Base-by-base conservation (phyloP, 2,888 invertebrate genomes). In the Hyposoter dolosus region DNA sequence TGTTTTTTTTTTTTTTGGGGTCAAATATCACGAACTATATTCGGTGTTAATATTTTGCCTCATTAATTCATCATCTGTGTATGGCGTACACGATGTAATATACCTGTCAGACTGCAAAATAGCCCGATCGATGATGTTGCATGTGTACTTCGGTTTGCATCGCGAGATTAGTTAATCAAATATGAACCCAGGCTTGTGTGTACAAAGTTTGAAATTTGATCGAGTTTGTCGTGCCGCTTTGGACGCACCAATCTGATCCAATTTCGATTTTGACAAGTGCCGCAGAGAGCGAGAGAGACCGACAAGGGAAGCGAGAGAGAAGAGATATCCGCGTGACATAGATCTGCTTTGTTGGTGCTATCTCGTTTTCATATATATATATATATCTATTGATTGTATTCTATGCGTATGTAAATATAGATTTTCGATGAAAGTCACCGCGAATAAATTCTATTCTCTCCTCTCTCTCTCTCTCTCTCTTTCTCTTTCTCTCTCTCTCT, bases 201-300 rank as follows among this genome's bases (percentile, higher is more conserved):
- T 47, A 82, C 90, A 89, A 90, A 91, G 90, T 90, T 91, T 87
- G 89, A 66, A 82, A 87, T 90, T 91, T 91, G 92, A 93, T 92
- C 90, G 91, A 91, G 91, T 92, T 88, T 88, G 60, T 83, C 87
- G 76, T 81, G 87, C 17, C 60, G 75, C 86, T 86, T 87, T 71
- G 86, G 77, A 72, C 89, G 84, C 86, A 85, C 89, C 88, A 88
- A 88, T 85, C 89, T 90, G 91, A 92, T 91, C 90, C 88, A 91
- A 91, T 92, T 91, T 89, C 88, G 87, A 88, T 87, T 91, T 82
- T 85, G 75, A 85, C 85, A 82, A 85, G 85, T 82, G 76, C 74
- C 71, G 43, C 66, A 63, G 69, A 28, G 60, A 50, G 53, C 4
- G 56, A 56, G 56, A 45, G 71, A 6, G 15, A 47, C 12, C 28